Percentiles rank a stretch among this genome's conserved stretches.
Evolutionary conservation across 2,113 vertebrate genomes (phyloP).

Genomic region (Capreolus pygargus): DNA sequence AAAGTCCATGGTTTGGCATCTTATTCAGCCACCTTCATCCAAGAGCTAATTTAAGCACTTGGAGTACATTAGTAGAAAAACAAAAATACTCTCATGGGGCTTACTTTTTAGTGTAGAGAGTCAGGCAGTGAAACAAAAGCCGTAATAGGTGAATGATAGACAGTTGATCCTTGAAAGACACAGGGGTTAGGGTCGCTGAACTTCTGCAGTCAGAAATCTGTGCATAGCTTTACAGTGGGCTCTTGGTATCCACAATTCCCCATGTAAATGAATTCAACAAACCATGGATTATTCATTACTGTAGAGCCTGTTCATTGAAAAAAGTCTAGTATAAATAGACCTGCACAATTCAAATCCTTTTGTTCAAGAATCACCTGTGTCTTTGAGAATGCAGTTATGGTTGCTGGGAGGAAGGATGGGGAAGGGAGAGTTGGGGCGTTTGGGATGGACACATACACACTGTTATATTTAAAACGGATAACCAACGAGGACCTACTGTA

Average conservation of each 20-base stretch:
- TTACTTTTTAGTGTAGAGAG: neutral
- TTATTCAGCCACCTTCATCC: neutral
- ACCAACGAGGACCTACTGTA: neutral
- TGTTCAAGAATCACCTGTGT: neutral
- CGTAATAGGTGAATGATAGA: rapidly evolving
- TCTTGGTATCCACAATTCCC: neutral
- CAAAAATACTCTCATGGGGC: neutral
- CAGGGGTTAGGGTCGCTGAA: neutral
- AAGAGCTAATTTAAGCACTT: neutral
- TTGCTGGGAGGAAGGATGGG: neutral
- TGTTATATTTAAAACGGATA: neutral
- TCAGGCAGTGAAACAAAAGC: neutral
- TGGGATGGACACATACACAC: neutral
- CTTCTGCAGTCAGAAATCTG: neutral
- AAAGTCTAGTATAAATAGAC: neutral
- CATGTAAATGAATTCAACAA: neutral
- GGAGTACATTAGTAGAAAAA: neutral
- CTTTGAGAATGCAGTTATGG: neutral
- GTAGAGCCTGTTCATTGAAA: neutral
- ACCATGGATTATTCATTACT: neutral
- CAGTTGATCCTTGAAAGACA: neutral
- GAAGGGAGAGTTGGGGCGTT: neutral
- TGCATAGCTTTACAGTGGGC: neutral
- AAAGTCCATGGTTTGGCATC: neutral
- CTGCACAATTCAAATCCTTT: neutral